Percentiles rank a stretch among this genome's conserved stretches.
Conservation (phyloP, 2,888 invertebrate species). For the Ophion costatus region DNA sequence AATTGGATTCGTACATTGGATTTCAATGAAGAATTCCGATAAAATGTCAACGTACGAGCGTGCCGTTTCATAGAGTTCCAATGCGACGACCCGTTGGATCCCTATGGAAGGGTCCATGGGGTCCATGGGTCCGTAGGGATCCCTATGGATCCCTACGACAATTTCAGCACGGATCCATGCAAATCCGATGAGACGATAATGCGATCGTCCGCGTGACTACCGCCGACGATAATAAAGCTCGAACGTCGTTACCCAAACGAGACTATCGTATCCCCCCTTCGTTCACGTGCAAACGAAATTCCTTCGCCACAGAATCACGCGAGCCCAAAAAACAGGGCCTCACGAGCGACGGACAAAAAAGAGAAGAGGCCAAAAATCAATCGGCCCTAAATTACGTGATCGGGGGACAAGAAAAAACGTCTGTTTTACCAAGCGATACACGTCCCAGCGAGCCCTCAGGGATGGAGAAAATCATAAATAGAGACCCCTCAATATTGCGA, state of each 20-base stretch:
- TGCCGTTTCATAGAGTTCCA: too few relatives aligned
- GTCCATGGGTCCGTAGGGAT: too few relatives aligned
- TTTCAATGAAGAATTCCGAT: too few relatives aligned
- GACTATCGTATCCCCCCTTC: slow-evolving; percentile 15
- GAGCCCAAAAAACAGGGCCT: slow-evolving; percentile 16
- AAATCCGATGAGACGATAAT: background rate
- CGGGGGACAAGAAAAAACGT: slow-evolving; percentile 23
- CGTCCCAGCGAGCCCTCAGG: slow-evolving; percentile 47
- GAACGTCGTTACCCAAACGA: background rate
- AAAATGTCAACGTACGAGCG: too few relatives aligned
- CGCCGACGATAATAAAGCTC: slow-evolving; percentile 27
- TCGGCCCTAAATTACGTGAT: slow-evolving; percentile 62
- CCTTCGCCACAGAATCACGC: slow-evolving; percentile 38
- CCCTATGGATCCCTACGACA: too few relatives aligned
- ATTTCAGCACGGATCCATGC: background rate
- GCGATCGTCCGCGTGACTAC: slow-evolving; percentile 43
- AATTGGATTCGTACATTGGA: too few relatives aligned
- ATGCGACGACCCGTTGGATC: too few relatives aligned
- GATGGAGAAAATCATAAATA: slow-evolving; percentile 58
- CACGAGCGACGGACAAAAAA: slow-evolving; percentile 23
- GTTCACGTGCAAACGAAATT: slow-evolving; percentile 44
- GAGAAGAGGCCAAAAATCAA: slow-evolving; percentile 54
- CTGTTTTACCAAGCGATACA: slow-evolving; percentile 35
- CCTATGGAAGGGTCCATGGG: too few relatives aligned
- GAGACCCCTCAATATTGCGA: slow-evolving; percentile 50